A percentile compares a stretch with the other conserved stretches of the same genome.
Evolutionary conservation across 2,113 vertebrate species (phyloP).

Genomic region (Acanthisitta chloris): DNA sequence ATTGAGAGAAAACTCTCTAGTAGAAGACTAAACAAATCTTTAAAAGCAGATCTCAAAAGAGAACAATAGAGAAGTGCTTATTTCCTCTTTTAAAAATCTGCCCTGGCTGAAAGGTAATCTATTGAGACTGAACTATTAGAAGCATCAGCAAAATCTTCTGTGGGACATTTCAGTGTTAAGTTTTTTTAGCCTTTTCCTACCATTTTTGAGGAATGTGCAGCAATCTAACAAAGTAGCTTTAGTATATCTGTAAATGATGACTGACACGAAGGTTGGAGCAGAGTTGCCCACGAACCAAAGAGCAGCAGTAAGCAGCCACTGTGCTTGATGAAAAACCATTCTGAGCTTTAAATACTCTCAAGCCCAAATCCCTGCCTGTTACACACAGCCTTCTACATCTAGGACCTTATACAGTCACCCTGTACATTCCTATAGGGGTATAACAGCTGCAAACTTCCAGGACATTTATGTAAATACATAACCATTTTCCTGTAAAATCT

Average conservation of each 20-base stretch:
- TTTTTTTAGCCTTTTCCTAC: background rate
- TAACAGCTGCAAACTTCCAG: background rate
- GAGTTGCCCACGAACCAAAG: background rate
- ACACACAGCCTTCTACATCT: background rate
- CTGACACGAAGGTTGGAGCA: background rate
- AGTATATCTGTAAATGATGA: background rate
- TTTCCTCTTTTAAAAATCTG: background rate
- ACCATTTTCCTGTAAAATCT: background rate
- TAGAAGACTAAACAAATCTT: background rate
- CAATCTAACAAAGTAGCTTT: background rate
- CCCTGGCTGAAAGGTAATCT: background rate
- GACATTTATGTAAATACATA: background rate
- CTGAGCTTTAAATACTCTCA: background rate
- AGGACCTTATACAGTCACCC: background rate
- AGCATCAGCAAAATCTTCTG: background rate
- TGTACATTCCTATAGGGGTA: rapidly evolving
- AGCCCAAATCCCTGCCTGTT: background rate
- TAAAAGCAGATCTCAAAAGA: background rate
- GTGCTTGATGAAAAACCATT: background rate
- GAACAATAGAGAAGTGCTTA: background rate
- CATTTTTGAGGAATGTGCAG: background rate
- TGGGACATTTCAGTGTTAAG: background rate
- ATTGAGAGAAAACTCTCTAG: background rate
- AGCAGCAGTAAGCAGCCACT: background rate
- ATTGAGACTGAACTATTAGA: background rate